Percentiles rank a stretch among this genome's conserved stretches.
Evolutionary conservation across 2,888 invertebrate genomes (phyloP).

Genomic region (Apodemia duryi): DNA sequence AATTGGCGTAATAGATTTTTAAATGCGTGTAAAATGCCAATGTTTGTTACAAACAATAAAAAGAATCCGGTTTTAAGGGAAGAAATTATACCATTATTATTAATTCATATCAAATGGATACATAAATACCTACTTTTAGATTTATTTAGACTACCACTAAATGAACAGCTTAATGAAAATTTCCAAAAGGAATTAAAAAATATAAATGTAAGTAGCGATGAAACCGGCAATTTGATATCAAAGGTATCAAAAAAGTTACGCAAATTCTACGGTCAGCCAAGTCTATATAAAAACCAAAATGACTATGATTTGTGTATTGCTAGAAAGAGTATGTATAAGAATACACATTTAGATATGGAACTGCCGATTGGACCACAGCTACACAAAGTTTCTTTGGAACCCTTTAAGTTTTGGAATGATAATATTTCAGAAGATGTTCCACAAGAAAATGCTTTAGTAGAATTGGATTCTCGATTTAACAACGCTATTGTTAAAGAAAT

Average conservation of each 20-base stretch:
- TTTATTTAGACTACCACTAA: conserved; percentile 42
- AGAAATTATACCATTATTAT: conserved; percentile 79
- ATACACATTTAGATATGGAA: conserved; percentile 47
- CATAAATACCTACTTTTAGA: conserved; percentile 79
- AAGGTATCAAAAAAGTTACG: conserved; percentile 62
- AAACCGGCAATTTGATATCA: conserved; percentile 44
- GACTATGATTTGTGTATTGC: conserved; percentile 45
- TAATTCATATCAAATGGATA: conserved; percentile 87
- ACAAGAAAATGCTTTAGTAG: conserved; percentile 36
- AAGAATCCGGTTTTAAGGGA: conserved; percentile 58
- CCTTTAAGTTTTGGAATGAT: conserved; percentile 35
- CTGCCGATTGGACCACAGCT: conserved; percentile 53
- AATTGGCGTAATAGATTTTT: conserved; percentile 77
- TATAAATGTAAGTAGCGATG: conserved; percentile 38
- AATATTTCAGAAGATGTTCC: conserved; percentile 53
- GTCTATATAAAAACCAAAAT: conserved; percentile 47
- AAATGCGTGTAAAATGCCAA: conserved; percentile 53
- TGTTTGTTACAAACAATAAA: conserved; percentile 50
- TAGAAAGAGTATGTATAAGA: conserved; percentile 42
- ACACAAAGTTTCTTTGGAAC: conserved; percentile 35
- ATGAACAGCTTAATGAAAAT: conserved; percentile 33
- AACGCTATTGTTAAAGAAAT: conserved; percentile 36
- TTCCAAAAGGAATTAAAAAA: conserved; percentile 37
- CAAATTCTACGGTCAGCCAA: conserved; percentile 60
- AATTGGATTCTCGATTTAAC: conserved; percentile 38